Base-by-base conservation (phyloP, 1,140 invertebrate species). In the Eulimnadia texana region DNA sequence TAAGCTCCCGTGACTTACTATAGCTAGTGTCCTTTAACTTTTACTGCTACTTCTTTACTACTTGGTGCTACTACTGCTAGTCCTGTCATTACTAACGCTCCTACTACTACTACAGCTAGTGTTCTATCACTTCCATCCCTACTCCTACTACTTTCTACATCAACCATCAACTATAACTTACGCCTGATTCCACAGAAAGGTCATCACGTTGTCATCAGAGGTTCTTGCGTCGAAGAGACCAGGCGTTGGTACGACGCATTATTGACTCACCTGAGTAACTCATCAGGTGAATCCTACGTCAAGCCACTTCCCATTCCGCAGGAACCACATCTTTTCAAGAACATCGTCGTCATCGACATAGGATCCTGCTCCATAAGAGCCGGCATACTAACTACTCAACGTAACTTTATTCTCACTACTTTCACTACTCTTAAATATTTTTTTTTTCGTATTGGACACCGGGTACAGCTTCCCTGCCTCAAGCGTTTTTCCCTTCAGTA, bases 361-460 rank as follows among this genome's bases (percentile, higher is more conserved):
- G 81, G 81, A 3, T 79, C 78, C 20, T 74, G 73, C 66, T 79
- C 77, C 11, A 73, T 82, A 23, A 68, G 81, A 67, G 81, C 80
- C 23, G 81, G 81, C 23, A 70, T 82, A 55, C 70, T 82, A 3
- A 76, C 77, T 20, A 69, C 75, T 60, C 69, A 79, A 67, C 72
- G 77, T 79, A 70, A 68, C 69, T 68, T 3, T 60, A 16, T 20
- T 19, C 33, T 42, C 16, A 42, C 16, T 9, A 42, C 16, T 42
- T 42, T 6, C 33, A 42, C 6, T n/a, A 19, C 23, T 33, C 16
- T 42, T 9, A 42, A 42, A 9, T 42, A 16, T 42, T 9, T 42
- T 16, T 42, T 9, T 9, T 42, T 42, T 42, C 16, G 33, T 42
- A 42, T 42, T 42, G 6, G 24, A 47, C 16, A 22, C 22, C 13